These are phyloP conservation scores for Mystacornis crossleyi DNA, from an alignment of 2,113 vertebrate genomes.

Conservation along the genomic window DNA sequence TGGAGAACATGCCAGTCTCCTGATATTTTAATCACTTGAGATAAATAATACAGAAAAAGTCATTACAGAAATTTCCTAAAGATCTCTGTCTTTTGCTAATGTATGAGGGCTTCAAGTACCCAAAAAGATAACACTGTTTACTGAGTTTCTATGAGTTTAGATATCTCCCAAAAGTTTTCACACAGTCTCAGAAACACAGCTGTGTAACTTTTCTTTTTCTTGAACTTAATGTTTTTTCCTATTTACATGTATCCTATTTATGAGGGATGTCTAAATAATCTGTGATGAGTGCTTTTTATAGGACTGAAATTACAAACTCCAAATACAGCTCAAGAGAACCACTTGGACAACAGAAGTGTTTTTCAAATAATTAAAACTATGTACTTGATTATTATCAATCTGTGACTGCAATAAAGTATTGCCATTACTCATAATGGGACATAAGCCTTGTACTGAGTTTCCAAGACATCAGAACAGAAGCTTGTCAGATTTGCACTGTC, in stretches of 20 bases:
- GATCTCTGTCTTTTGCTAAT: neutral
- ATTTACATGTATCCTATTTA: neutral
- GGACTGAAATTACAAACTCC: neutral
- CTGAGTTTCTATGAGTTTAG: neutral
- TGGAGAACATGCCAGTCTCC: neutral
- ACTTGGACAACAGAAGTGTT: neutral
- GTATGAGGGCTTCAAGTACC: neutral
- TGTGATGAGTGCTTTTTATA: neutral
- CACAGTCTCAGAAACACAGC: neutral
- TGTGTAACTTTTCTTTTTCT: neutral
- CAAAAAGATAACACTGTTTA: neutral
- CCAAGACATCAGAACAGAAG: neutral
- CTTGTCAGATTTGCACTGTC: neutral
- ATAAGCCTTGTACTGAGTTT: neutral
- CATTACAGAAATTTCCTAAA: neutral
- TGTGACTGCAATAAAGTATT: neutral
- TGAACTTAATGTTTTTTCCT: neutral
- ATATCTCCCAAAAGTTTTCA: neutral
- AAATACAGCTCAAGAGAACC: neutral
- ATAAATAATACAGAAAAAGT: neutral
- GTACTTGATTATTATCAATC: neutral
- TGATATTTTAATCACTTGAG: neutral
- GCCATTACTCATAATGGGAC: fast-evolving
- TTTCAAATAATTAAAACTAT: neutral
- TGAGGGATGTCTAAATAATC: neutral